These are phyloP conservation scores for Latrodectus hesperus DNA, from an alignment of 2,888 invertebrate genomes.

Conservation along the genomic window DNA sequence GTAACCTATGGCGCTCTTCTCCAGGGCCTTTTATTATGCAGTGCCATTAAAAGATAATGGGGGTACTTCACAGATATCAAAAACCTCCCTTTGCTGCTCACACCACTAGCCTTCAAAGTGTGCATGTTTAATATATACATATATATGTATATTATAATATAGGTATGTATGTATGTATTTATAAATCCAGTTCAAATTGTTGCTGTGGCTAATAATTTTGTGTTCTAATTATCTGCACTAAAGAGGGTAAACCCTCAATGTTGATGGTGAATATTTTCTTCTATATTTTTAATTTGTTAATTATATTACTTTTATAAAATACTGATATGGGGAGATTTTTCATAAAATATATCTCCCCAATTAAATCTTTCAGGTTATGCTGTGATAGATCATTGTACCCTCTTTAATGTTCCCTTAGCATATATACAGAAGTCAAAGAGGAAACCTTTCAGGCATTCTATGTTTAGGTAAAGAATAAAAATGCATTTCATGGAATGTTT, in stretches of 20 bases:
- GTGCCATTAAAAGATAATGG: conserved; percentile 50
- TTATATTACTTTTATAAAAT: conserved; percentile 61
- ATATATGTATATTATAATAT: conserved; percentile 33
- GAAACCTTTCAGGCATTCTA: conserved; percentile 42
- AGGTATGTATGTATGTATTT: conserved; percentile 34
- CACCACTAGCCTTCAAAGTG: conserved; percentile 68
- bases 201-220: conserved; percentile 54
- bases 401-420: conserved; percentile 66
- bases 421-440: conserved; percentile 63
- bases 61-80: conserved; percentile 11
- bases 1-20: conserved; percentile 27
- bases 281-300: conserved; percentile 67
- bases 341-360: conserved; percentile 37
- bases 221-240: conserved; percentile 61
- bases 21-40: conserved; percentile 34
- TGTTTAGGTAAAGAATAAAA: not conserved
- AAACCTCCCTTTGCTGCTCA: conserved; percentile 60
- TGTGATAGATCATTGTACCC: conserved; percentile 69
- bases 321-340: conserved; percentile 41
- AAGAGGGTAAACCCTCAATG: conserved; percentile 33
- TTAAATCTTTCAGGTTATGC: conserved; percentile 67
- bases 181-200: conserved; percentile 29
- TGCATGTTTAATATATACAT: conserved; percentile 4
- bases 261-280: conserved; percentile 53
- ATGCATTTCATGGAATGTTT: conserved; percentile 26